phyloP scores from a whole-genome alignment of 1,140 invertebrate species.

The Ctenoplectra terminalis region DNA sequence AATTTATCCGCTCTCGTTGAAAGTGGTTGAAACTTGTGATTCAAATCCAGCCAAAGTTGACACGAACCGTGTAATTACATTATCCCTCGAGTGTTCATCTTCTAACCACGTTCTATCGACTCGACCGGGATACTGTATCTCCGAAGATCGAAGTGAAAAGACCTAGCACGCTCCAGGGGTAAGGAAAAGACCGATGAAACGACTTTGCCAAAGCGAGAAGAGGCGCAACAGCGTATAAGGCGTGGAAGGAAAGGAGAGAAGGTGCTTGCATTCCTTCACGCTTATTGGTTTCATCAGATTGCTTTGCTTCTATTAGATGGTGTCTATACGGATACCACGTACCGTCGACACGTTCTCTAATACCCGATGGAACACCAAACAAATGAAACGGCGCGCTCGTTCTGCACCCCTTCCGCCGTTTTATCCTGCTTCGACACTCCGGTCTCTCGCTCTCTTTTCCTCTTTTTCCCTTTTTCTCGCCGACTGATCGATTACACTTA shows the following conservation, averaged over 20 bases:
- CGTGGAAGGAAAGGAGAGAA: constrained; percentile 49
- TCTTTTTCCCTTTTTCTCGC: constrained; percentile 2
- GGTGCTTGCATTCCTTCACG: constrained; percentile 79
- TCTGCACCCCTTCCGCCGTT: constrained; percentile 20
- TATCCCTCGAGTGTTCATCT: neutral
- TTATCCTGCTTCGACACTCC: neutral
- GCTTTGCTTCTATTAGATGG: constrained; percentile 78
- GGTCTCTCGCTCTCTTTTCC: no score
- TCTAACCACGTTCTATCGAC: constrained; percentile 25
- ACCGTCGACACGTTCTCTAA: constrained; percentile 79
- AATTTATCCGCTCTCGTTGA: neutral
- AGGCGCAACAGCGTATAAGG: neutral
- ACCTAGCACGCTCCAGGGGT: constrained; percentile 26
- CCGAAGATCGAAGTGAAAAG: constrained; percentile 50
- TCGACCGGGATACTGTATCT: constrained; percentile 49
- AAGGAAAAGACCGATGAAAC: constrained; percentile 35
- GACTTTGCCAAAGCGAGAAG: constrained; percentile 40
- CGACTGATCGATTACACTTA: constrained; percentile 64
- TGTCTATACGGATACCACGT: constrained; percentile 76
- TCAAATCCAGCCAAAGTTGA: neutral
- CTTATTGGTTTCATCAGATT: constrained; percentile 82
- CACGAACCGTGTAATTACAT: neutral
- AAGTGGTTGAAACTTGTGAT: neutral
- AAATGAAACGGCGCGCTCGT: constrained; percentile 63
- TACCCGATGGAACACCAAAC: constrained; percentile 78